Base-by-base conservation (phyloP, 2,888 invertebrate species). In the Aspidapion aeneum region DNA sequence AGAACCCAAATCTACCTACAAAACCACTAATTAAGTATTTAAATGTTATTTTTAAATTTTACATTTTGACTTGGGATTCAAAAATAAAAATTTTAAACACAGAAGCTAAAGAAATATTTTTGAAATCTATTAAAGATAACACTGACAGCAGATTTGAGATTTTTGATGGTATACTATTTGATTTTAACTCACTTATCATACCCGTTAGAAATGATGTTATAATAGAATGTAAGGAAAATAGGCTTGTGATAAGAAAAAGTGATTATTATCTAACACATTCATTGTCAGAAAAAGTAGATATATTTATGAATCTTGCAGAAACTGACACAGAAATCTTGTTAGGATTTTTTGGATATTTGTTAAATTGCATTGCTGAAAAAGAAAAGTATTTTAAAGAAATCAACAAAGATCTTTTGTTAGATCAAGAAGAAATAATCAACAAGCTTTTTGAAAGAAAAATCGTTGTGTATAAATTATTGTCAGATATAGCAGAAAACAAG, bases 381-480 rank as follows among this genome's bases (percentile, higher is more conserved):
- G 71, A 73, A 2, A 76, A 74, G 63, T 77, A 78, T 68, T 76
- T 77, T 63, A 67, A 59, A 49, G 70, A 66, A 59, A 61, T 55
- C 5, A 78, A 77, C 59, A 77, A 80, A 61, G 74, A 77, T 35
- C 70, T 82, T 51, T 69, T 82, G n/a, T 66, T 64, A 22, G 57
- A 74, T 52, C 82, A 84, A 73, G 79, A 81, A 63, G 78, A 82
- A 61, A 74, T 78, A 12, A 69, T 75, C 57, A 73, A 71, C 60
- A 72, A 73, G 61, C 68, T 63, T 55, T 69, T 76, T 7, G 76
- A 78, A 71, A 76, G 81, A 58, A 83, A 84, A 75, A 74, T 82
- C 21, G 72, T 77, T 1, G 79, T 84, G 63, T 81, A 85, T 49
- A 82, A 83, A 62, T 68, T 85, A 52, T 77, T 87, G 19, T 81